Base-by-base conservation (phyloP, 64 coral and sea anemone species). In the Pachyseris speciosa region DNA sequence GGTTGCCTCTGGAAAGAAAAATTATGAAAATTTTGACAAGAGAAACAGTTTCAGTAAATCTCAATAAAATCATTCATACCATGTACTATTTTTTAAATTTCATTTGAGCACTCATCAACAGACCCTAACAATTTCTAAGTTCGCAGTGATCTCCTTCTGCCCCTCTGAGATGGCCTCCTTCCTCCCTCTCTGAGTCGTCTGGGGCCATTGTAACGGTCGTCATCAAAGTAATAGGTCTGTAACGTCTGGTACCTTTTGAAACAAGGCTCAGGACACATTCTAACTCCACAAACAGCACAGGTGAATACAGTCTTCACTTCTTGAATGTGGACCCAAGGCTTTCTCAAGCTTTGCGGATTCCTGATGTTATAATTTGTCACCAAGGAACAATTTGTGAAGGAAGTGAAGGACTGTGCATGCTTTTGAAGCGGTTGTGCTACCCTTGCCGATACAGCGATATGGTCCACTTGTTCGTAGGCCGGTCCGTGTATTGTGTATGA, bases 261-360 rank as follows among this genome's bases (percentile, higher is more conserved):
- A 33, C 51, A 77, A 22, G 70, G 86, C n/a, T 45, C 51, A 30
- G 86, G 70, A 12, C 71, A 76, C 71, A 76, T 75, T 76, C 86
- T 75, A 39, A 45, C 53, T 7, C 61, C 71, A 88, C 86, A 88
- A 75, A n/a, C n/a, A n/a, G n/a, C 84, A 86, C 84, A 88, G 13
- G 45, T 64, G 34, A 76, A 88, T 42, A 64, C 7, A 25, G 53
- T 88, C 53, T 88, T 74, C 28, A 88, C 69, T 30, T 74, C 34
- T 55, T 75, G 53, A 16, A 75, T 29, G 36, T 88, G 86, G 32
- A 75, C 86, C 53, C 63, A n/a, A n/a, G n/a, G n/a, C n/a, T n/a
- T n/a, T n/a, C n/a, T n/a, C n/a, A n/a, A n/a, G n/a, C n/a, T n/a
- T n/a, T n/a, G n/a, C n/a, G n/a, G n/a, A n/a, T n/a, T n/a, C n/a